Conservation (phyloP, 1,140 invertebrate species). For the Caerostris darwini region DNA sequence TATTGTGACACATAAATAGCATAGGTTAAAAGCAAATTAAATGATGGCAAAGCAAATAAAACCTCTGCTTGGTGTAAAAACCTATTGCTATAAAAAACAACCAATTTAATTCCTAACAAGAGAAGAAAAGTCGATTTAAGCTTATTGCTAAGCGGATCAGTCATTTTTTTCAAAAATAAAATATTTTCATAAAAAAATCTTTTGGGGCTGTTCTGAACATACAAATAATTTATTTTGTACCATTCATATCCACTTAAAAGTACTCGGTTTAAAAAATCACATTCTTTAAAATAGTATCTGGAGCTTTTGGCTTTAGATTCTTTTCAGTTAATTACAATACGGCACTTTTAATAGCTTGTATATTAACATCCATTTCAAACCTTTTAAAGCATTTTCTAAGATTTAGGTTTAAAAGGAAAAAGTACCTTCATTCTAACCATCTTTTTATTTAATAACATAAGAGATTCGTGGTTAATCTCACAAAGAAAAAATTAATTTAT, state of each 20-base stretch:
- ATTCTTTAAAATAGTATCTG: background rate
- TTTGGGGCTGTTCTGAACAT: background rate
- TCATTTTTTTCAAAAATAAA: background rate
- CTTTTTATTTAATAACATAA: background rate
- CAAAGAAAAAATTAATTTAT: background rate
- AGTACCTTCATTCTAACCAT: background rate
- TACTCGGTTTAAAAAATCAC: constrained; percentile 14
- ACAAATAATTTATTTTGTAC: background rate
- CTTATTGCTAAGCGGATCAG: constrained; percentile 31
- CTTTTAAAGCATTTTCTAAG: background rate
- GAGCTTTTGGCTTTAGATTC: background rate
- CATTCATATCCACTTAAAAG: background rate
- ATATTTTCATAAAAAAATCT: background rate
- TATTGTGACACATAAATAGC: background rate
- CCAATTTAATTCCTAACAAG: constrained; percentile 11
- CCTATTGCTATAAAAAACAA: background rate
- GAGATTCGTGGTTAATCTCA: background rate
- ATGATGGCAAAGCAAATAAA: background rate
- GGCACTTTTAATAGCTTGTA: background rate
- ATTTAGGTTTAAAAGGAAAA: background rate
- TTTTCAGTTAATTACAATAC: background rate
- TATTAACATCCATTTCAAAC: background rate
- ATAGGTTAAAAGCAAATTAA: constrained; percentile 3
- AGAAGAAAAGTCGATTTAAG: constrained; percentile 22
- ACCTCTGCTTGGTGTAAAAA: background rate